phyloP scores from a whole-genome alignment of 1,140 invertebrate species.

The Batillaria attramentaria region DNA sequence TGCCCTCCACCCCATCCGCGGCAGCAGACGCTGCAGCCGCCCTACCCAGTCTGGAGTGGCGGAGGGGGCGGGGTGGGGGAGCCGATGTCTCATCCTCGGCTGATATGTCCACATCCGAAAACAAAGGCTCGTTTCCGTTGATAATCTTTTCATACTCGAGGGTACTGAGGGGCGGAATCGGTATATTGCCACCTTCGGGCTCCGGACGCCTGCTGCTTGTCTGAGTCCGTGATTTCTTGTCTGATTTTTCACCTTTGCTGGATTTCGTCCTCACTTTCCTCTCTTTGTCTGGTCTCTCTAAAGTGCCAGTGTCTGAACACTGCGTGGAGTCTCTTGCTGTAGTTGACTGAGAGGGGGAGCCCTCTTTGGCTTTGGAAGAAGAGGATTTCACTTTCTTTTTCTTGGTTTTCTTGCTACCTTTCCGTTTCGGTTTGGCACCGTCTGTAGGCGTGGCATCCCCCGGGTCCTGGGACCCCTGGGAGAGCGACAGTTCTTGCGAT shows the following conservation, averaged over 20 bases:
- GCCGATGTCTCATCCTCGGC: constrained; percentile 47
- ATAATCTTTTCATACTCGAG: constrained; percentile 65
- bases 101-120: constrained; percentile 66
- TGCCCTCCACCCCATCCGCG: constrained; percentile 34
- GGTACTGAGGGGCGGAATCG: constrained; percentile 21
- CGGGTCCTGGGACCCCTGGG: constrained; percentile 39
- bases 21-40: not conserved
- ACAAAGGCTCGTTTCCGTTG: constrained; percentile 66
- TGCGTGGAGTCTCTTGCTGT: not conserved
- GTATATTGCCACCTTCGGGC: constrained; percentile 63
- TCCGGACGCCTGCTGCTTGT: constrained; percentile 63
- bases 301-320: not conserved
- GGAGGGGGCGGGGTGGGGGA: not conserved
- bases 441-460: not conserved
- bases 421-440: constrained; percentile 41
- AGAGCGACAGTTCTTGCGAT: constrained; percentile 33
- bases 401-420: constrained; percentile 50
- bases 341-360: not conserved
- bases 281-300: not conserved
- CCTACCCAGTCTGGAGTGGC: not conserved
- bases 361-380: constrained; percentile 44
- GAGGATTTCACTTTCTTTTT: constrained; percentile 49
- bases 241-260: constrained; percentile 39
- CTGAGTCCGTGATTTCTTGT: constrained; percentile 41
- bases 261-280: not conserved